Evolutionary conservation across 2,888 invertebrate species (phyloP).

Genomic region (Chrysolina oricalcia): DNA sequence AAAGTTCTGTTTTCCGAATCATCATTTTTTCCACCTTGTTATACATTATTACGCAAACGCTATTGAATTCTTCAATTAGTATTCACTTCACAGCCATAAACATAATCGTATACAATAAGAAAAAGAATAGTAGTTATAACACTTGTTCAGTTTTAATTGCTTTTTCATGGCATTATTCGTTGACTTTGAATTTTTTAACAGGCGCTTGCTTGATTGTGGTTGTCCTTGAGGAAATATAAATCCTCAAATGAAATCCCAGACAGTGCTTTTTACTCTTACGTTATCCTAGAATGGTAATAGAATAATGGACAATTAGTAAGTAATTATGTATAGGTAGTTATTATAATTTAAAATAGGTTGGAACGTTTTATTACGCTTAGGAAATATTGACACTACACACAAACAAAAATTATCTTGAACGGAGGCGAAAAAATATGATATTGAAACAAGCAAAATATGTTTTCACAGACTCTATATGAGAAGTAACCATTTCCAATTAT

Average conservation of each 20-base stretch:
- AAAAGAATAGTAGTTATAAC: slow-evolving; percentile 40
- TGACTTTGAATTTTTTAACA: slow-evolving; percentile 37
- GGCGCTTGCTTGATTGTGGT: slow-evolving; percentile 32
- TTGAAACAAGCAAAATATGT: too few species aligned
- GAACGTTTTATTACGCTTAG: too few species aligned
- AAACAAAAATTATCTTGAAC: too few species aligned
- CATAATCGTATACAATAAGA: slow-evolving; percentile 36
- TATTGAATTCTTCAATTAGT: slow-evolving; percentile 28
- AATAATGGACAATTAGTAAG: background rate
- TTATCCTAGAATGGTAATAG: background rate
- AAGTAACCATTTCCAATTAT: too few species aligned
- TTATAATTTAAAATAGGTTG: too few species aligned
- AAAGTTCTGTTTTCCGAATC: too few species aligned
- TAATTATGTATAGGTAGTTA: background rate
- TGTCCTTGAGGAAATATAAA: slow-evolving; percentile 28
- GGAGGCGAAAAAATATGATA: too few species aligned
- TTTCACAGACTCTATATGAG: too few species aligned
- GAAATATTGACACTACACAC: too few species aligned
- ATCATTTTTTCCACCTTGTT: background rate
- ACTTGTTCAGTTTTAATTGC: slow-evolving; percentile 37
- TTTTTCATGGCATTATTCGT: slow-evolving; percentile 40
- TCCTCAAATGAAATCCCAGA: slow-evolving; percentile 22
- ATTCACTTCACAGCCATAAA: slow-evolving; percentile 30
- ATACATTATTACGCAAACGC: slow-evolving; percentile 4
- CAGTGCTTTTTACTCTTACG: slow-evolving; percentile 5